Evolutionary conservation across 2,797 vertebrate genomes (phyloP), one percentile per base, ranked within the genome.

Genomic region (Myioborus miniatus): DNA sequence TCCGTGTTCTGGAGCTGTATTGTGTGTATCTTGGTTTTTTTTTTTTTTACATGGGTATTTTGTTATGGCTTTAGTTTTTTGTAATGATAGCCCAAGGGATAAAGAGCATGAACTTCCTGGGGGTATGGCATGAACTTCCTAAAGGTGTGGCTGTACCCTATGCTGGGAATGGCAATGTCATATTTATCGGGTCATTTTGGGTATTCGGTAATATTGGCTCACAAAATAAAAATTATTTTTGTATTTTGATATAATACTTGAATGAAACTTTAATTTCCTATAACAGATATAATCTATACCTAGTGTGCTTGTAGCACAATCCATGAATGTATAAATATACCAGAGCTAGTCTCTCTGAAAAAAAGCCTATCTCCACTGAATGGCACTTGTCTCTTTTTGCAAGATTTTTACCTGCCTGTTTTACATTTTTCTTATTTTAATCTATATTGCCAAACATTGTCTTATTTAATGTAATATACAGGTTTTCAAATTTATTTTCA

Each of bases 1-100:
- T 5, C 8, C 24, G 16, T n/a, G 18, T 55, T 83, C 43, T 9
- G 10, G 18, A 9, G 15, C 3, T 1, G 2, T 15, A 0, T 2
- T 62, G 7, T 69, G 21, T 34, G 4, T 67, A 4, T 9, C 27
- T 80, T 58, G 32, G 1, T 10, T 1, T 37, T 62, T 76, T 37
- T 62, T 76, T 24, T 80, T 23, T 88, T 55, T 8, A 37, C 41
- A 8, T 32, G 15, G 10, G 1, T 50, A 3, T 49, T 77, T 91
- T 83, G 26, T 63, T 4, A 18, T 8, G 1, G 10, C 46, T 26
- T 26, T 53, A 20, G 11, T 20, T 80, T 62, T 77, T 88, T 59
- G 23, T 78, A 62, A 34, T 70, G 62, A 27, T 49, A 76, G 17
- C 4, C 20, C 1, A n/a, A 39, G 14, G 4, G 8, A 21, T 75